Evolutionary conservation across 2,797 vertebrate genomes (phyloP).

Genomic region (Epinephelus coioides): DNA sequence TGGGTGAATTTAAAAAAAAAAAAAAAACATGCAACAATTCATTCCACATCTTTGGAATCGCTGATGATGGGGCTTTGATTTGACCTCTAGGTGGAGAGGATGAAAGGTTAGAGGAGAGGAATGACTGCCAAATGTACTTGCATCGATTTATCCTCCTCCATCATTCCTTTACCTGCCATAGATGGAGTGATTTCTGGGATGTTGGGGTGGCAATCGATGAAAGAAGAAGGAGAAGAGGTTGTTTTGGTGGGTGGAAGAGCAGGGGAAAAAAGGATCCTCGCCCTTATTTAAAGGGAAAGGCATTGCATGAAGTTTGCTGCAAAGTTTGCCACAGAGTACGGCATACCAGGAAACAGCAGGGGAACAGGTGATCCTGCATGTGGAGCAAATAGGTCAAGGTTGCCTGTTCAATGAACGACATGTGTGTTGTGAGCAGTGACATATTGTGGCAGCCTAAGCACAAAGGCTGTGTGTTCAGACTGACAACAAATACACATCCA

Average conservation of each 20-base stretch:
- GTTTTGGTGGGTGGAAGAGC: conserved; percentile 8
- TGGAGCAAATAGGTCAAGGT: conserved; percentile 53
- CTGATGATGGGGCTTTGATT: conserved; percentile 66
- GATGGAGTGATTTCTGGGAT: conserved; percentile 72
- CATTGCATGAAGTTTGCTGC: background rate
- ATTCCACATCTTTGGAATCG: conserved; percentile 44
- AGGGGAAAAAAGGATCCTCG: background rate
- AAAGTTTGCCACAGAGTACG: background rate
- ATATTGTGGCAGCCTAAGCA: conserved; percentile 24
- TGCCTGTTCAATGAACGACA: conserved; percentile 34
- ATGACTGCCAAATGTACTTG: conserved; percentile 77
- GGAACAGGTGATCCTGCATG: conserved; percentile 40
- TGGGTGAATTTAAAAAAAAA: background rate
- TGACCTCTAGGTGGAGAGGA: conserved; percentile 72
- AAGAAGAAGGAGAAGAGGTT: conserved; percentile 47
- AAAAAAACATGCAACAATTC: conserved; percentile 39
- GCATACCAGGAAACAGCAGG: conserved; percentile 1
- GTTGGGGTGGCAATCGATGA: conserved; percentile 64
- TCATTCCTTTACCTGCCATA: conserved; percentile 73
- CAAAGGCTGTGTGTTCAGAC: background rate
- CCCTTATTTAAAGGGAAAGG: conserved; percentile 33
- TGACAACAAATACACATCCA: conserved; percentile 7
- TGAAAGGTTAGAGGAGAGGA: conserved; percentile 77
- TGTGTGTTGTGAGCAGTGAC: conserved; percentile 34
- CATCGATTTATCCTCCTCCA: conserved; percentile 77